These are phyloP conservation scores for Diachasmimorpha longicaudata DNA, from an alignment of 1,140 invertebrate genomes.

Conservation along the genomic window DNA sequence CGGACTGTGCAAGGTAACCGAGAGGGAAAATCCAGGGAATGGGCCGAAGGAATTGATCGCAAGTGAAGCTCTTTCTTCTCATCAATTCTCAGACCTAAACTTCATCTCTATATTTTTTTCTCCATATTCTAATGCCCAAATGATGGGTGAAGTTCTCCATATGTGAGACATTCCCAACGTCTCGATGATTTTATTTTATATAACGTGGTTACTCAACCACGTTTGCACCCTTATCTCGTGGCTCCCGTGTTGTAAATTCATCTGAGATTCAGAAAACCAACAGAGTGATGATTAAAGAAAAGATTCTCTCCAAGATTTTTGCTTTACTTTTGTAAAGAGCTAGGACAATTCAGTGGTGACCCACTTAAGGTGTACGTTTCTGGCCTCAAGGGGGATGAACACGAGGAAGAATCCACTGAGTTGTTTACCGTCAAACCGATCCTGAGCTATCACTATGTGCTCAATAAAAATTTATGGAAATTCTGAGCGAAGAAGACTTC, in stretches of 20 bases:
- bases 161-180: neutral
- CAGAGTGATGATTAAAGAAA: neutral
- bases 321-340: neutral
- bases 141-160: too few relatives aligned
- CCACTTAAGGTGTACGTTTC: too few relatives aligned
- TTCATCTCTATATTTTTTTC: neutral
- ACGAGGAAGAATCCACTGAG: too few relatives aligned
- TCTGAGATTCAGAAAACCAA: constrained; percentile 30
- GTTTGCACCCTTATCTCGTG: constrained; percentile 36
- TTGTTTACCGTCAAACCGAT: too few relatives aligned
- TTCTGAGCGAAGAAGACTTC: neutral
- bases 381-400: too few relatives aligned
- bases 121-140: too few relatives aligned
- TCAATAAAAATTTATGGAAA: neutral
- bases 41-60: too few relatives aligned
- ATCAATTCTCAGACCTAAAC: too few relatives aligned
- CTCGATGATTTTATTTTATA: constrained; percentile 24
- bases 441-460: too few relatives aligned
- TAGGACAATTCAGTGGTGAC: neutral
- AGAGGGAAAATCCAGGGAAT: neutral
- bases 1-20: neutral
- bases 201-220: constrained; percentile 36
- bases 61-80: too few relatives aligned
- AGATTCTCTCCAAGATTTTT: neutral
- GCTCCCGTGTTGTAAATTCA: constrained; percentile 36